Base-by-base conservation (phyloP, 2,797 vertebrate genomes). In the Sebastes vulpes region DNA sequence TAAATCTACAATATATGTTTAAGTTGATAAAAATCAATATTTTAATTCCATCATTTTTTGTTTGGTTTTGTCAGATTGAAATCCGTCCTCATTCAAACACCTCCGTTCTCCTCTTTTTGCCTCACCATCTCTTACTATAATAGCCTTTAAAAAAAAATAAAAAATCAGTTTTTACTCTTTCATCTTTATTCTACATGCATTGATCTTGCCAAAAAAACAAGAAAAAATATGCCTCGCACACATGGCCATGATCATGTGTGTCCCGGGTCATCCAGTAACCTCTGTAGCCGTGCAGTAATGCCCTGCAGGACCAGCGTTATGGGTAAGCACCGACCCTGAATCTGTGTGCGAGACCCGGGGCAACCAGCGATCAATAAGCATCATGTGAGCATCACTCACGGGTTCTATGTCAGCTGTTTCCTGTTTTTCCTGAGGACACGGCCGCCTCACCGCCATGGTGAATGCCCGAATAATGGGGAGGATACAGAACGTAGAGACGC, bases 381-480 rank as follows among this genome's bases (percentile, higher is more conserved):
- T 92, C 94, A 94, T 92, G 92, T 93, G 93, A 93, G 91, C 92
- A 85, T 94, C 90, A 90, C 91, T 93, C 83, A 91, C 60, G 79
- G 86, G 85, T 87, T 93, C 82, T 46, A 35, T 86, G 91, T 93
- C 92, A 94, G 93, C 92, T 92, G 93, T 87, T 92, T 92, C 87
- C 89, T 92, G 84, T 91, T 87, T 89, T 79, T 92, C 90, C 92
- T 63, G 81, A 89, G 90, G 92, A 94, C 86, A 89, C 69, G 35
- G 77, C 69, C 6, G 48, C 72, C 66, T 80, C 75, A 69, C 60
- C n/a, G 59, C 77, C 65, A 61, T 31, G 70, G 65, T 71, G 54
- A 76, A 69, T 64, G 76, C 64, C 61, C 1, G 50, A 77, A 90
- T 86, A 81, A 90, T 74, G 56, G 72, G 67, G 25, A 78, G 60